phyloP scores from a whole-genome alignment of 23 tunicate species.

The Phallusia fumigata region DNA sequence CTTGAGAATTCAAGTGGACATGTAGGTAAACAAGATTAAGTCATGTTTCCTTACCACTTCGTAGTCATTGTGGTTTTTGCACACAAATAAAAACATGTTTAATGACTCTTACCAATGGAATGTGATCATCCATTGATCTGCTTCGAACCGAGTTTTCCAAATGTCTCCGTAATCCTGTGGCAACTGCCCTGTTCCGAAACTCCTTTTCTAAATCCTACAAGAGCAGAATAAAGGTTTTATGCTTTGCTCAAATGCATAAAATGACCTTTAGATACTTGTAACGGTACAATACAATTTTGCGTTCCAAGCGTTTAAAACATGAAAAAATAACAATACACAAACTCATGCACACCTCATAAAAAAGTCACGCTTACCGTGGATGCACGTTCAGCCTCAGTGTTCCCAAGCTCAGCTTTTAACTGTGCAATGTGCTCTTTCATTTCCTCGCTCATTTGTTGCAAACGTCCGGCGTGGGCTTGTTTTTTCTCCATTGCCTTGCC shows the following conservation, averaged over 20 bases:
- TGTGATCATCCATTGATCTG: not conserved
- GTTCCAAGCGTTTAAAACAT: too few relatives aligned
- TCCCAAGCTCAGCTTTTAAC: constrained; percentile 51
- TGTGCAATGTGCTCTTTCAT: constrained; percentile 83
- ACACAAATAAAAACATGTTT: too few relatives aligned
- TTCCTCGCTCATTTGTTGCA: constrained; percentile 68
- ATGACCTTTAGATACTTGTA: too few relatives aligned
- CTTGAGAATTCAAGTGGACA: too few relatives aligned
- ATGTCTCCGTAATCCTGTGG: not conserved
- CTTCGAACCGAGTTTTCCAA: not conserved
- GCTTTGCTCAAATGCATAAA: too few relatives aligned
- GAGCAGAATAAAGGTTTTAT: not conserved
- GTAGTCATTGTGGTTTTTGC: too few relatives aligned
- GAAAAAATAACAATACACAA: too few relatives aligned
- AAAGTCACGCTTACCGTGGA: not conserved
- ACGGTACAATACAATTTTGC: too few relatives aligned
- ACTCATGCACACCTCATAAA: too few relatives aligned
- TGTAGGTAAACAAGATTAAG: too few relatives aligned
- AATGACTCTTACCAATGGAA: not conserved
- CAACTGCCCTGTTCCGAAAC: constrained; percentile 11
- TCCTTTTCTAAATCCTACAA: constrained; percentile 15
- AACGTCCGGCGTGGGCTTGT: constrained; percentile 16
- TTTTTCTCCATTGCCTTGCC: constrained; percentile 4
- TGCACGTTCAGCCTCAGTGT: not conserved
- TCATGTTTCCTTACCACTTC: too few relatives aligned